Percentiles rank a stretch among this genome's conserved stretches.
phyloP scores from a whole-genome alignment of 2,888 invertebrate species.

The Atrina japonica region DNA sequence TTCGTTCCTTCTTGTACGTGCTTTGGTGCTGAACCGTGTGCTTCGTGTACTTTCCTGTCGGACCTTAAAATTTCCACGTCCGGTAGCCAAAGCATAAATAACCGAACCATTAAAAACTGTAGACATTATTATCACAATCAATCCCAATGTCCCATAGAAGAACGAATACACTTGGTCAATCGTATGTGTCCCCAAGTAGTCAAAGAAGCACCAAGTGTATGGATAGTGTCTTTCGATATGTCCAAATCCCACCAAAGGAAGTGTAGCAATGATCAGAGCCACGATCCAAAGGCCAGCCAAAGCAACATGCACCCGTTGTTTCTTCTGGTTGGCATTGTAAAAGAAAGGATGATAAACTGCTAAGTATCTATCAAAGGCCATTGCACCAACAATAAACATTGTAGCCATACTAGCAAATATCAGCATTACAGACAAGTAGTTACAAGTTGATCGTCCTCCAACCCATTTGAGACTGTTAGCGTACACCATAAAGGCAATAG shows the following conservation, averaged over 20 bases:
- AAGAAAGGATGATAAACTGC: conserved; percentile 35
- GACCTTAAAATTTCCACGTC: conserved; percentile 11
- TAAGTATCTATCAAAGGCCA: conserved; percentile 38
- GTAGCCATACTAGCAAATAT: conserved; percentile 39
- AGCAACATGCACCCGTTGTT: conserved; percentile 7
- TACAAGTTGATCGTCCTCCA: conserved; percentile 56
- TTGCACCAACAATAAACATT: conserved; percentile 26
- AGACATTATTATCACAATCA: conserved; percentile 6
- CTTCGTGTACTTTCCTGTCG: conserved; percentile 4
- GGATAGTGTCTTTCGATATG: conserved; percentile 36
- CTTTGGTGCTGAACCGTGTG: too few relatives aligned
- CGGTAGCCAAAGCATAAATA: conserved; percentile 4
- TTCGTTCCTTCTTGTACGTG: conserved; percentile 60
- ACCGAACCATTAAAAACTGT: conserved; percentile 27
- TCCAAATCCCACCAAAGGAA: conserved; percentile 36
- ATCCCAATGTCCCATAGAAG: conserved; percentile 26
- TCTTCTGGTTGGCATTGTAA: conserved; percentile 25
- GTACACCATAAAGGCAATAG: conserved; percentile 33
- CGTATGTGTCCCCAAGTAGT: conserved; percentile 21
- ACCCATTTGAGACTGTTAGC: conserved; percentile 62
- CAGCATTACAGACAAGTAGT: conserved; percentile 40
- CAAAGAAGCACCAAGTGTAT: conserved; percentile 41
- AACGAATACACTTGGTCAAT: conserved; percentile 22
- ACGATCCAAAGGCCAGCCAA: conserved; percentile 24
- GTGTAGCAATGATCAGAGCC: conserved; percentile 16